Percentiles rank a stretch among this genome's conserved stretches.
Conservation (phyloP, 2,888 invertebrate genomes). For the Poecilus cupreus region DNA sequence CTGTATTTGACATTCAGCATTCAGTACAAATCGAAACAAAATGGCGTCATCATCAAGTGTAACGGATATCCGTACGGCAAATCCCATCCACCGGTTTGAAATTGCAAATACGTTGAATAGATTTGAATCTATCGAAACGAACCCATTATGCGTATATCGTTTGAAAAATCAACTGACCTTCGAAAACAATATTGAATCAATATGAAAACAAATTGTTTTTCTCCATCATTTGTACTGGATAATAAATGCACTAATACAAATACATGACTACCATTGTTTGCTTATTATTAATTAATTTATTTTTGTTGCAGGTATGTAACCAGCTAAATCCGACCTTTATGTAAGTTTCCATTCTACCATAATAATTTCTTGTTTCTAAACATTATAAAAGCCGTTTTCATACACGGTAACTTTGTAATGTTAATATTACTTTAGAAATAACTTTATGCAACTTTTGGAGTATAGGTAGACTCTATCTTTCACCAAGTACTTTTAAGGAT, state of each 20-base stretch:
- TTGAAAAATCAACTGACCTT: constrained; percentile 38
- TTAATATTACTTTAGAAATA: constrained; percentile 34
- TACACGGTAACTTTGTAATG: not conserved
- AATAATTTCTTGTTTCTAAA: constrained; percentile 28
- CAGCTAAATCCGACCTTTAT: not conserved
- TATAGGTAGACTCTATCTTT: constrained; percentile 28
- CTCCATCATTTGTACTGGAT: not conserved
- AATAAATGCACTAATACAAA: not conserved
- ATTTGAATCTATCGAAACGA: constrained; percentile 38
- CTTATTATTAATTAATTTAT: constrained; percentile 9
- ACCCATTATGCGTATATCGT: constrained; percentile 21
- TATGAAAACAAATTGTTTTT: constrained; percentile 18
- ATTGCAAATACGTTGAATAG: constrained; percentile 31
- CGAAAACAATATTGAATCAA: constrained; percentile 28
- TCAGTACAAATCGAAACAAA: constrained; percentile 34
- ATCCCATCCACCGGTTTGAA: constrained; percentile 29
- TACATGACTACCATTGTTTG: not conserved
- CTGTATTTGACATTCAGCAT: constrained; percentile 2
- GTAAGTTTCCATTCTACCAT: not conserved
- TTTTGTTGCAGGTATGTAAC: constrained; percentile 20
- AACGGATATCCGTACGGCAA: constrained; percentile 35
- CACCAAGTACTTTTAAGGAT: constrained; percentile 12
- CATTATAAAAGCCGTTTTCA: constrained; percentile 19
- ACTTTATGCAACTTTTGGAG: constrained; percentile 19
- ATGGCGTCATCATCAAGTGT: constrained; percentile 36